Percentiles rank a stretch among this genome's conserved stretches.
These are phyloP conservation scores for Steinernema feltiae DNA, from an alignment of 1,140 invertebrate genomes.

Conservation along the genomic window DNA sequence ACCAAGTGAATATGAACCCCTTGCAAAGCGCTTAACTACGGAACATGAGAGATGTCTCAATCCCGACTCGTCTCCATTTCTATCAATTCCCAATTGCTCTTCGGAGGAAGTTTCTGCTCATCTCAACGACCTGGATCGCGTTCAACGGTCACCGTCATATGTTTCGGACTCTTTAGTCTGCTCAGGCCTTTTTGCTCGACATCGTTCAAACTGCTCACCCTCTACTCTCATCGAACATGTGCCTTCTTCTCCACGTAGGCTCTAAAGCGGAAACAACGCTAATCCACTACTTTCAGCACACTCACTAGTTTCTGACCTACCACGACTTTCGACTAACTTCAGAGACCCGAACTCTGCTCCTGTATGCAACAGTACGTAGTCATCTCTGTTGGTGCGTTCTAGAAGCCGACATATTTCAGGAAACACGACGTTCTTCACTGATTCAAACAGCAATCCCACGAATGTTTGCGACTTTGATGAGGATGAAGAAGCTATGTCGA, in stretches of 20 bases:
- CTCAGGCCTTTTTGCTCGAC: slow-evolving; percentile 2
- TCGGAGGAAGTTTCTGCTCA: not conserved
- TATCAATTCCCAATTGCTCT: not conserved
- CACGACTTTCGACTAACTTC: not conserved
- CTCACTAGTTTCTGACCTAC: not conserved
- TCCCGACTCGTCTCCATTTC: not conserved
- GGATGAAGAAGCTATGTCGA: not conserved
- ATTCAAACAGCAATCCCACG: not conserved
- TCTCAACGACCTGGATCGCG: not conserved
- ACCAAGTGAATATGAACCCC: not conserved
- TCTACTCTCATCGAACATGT: not conserved
- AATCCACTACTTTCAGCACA: not conserved
- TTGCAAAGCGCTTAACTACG: not conserved
- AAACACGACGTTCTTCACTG: not conserved
- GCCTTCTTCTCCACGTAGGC: not conserved
- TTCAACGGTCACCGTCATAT: not conserved
- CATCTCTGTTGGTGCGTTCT: no score
- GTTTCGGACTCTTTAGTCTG: slow-evolving; percentile 13
- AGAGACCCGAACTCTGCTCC: not conserved
- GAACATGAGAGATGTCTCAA: not conserved
- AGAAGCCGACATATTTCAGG: not conserved
- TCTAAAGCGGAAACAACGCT: not conserved
- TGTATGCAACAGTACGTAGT: not conserved
- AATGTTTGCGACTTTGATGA: not conserved
- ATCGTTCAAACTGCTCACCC: not conserved